Evolutionary conservation across 2,113 vertebrate genomes (phyloP), one percentile per base, ranked within the genome.

Genomic region (Seriola dumerili): DNA sequence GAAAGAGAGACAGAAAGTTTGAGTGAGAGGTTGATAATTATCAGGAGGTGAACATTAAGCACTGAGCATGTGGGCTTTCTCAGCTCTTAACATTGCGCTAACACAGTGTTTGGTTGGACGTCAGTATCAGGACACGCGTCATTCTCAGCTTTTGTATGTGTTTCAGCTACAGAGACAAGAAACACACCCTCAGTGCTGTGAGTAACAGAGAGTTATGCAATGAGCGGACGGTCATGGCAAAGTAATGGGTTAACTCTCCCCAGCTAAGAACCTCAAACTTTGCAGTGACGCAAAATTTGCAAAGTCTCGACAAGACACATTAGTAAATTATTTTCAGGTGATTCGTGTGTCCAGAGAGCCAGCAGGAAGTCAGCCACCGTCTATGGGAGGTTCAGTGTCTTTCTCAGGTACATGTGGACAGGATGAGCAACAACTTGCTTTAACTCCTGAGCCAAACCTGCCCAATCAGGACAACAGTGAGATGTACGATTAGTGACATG

Each of bases 21-120:
- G 78, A 89, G 80, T 76, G 83, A 91, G 77, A 91, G 72, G 85
- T 48, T 84, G 84, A 66, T 84, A 79, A 90, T 89, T 88, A 88
- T 21, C 59, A 72, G 25, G 40, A 54, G 81, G 76, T 11, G 72
- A 81, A 48, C 58, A 84, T 66, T 78, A 84, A 76, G 78, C 59
- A 50, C 11, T 44, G 66, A 84, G 57, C 65, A 12, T 76, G 73
- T 71, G 79, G 58, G 73, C 38, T 66, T 3, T 25, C 61, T 72
- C 59, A n/a, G 80, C 36, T 80, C 69, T 72, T 63, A 89, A 91
- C 52, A 70, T 48, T 72, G 67, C 57, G 8, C 57, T 72, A 52
- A 66, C 29, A 69, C n/a, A 69, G 85, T 72, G 61, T 81, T 76
- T 59, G 52, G 59, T 58, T 52, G 55, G 52, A 85, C 11, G n/a